These are phyloP conservation scores for Drosophila prolongata DNA, from an alignment of 2,888 invertebrate species.

Conservation along the genomic window DNA sequence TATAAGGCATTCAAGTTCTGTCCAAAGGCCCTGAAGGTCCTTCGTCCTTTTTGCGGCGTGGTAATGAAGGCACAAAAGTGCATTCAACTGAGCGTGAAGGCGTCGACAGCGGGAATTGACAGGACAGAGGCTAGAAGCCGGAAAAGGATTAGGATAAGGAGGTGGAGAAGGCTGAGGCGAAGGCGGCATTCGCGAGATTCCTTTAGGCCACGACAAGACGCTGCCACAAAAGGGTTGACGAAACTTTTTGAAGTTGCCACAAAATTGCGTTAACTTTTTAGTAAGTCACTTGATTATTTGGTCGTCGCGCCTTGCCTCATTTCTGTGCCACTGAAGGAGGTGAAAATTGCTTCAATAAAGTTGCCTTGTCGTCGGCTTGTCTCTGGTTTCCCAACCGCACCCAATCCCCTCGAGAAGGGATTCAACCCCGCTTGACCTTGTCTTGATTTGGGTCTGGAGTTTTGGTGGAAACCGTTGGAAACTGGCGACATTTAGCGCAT, in stretches of 20 bases:
- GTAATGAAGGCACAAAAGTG: slow-evolving; percentile 63
- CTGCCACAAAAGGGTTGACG: slow-evolving; percentile 54
- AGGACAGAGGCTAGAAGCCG: slow-evolving; percentile 14
- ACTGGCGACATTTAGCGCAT: slow-evolving; percentile 68
- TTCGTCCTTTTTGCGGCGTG: slow-evolving; percentile 18
- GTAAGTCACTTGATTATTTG: slow-evolving; percentile 75
- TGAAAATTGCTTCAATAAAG: slow-evolving; percentile 62
- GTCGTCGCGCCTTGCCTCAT: slow-evolving; percentile 29
- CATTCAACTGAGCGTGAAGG: slow-evolving; percentile 75
- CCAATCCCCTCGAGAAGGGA: slow-evolving; percentile 6
- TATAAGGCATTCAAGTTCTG: slow-evolving; percentile 9
- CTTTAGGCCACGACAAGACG: slow-evolving; percentile 23
- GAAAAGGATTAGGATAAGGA: background rate
- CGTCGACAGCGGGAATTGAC: slow-evolving; percentile 23
- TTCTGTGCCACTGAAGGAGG: slow-evolving; percentile 32
- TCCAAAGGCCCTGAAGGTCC: slow-evolving; percentile 12
- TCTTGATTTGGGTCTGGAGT: slow-evolving; percentile 61
- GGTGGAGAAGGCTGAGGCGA: background rate
- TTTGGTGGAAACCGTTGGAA: slow-evolving; percentile 32
- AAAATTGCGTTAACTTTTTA: slow-evolving; percentile 76
- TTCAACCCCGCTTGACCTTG: slow-evolving; percentile 49
- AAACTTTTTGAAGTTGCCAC: slow-evolving; percentile 75
- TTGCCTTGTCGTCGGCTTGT: slow-evolving; percentile 37
- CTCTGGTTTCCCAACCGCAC: slow-evolving; percentile 10
- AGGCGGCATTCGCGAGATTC: slow-evolving; percentile 4